A percentile compares a stretch with the other conserved stretches of the same genome.
phyloP scores from a whole-genome alignment of 2,113 vertebrate genomes.

The Hippopotamus amphibius region DNA sequence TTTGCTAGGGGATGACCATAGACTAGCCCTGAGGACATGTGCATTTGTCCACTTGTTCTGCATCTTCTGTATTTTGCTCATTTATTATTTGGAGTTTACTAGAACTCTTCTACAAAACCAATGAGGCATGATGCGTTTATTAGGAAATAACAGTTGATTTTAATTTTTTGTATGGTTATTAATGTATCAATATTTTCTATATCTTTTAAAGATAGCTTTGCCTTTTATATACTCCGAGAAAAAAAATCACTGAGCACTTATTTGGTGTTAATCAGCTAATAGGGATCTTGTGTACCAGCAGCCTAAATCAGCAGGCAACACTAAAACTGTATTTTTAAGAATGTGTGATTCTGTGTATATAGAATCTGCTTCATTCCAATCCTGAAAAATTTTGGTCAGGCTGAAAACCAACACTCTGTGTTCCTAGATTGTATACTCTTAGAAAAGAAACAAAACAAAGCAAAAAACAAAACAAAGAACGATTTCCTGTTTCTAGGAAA shows the following conservation, averaged over 20 bases:
- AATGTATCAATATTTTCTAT: not conserved
- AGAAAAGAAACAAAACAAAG: conserved; percentile 51
- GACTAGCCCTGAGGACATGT: not conserved
- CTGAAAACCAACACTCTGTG: not conserved
- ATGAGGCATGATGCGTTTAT: not conserved
- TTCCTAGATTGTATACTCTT: conserved; percentile 54
- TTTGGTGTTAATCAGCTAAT: not conserved
- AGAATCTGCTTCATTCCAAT: not conserved
- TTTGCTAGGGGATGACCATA: not conserved
- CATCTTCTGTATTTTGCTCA: not conserved
- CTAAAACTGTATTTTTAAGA: not conserved
- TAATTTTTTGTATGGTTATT: not conserved
- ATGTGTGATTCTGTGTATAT: not conserved
- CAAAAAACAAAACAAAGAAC: conserved; percentile 55
- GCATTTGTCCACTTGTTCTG: not conserved
- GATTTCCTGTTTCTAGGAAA: conserved; percentile 68
- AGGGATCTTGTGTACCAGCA: not conserved
- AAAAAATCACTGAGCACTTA: not conserved
- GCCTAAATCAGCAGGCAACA: not conserved
- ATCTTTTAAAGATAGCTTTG: not conserved
- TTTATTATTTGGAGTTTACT: not conserved
- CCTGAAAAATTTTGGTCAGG: not conserved
- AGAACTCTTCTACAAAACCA: not conserved
- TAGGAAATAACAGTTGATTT: not conserved
- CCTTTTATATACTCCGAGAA: not conserved